These are phyloP conservation scores for Melikaiella ostensackeni DNA, from an alignment of 2,888 invertebrate genomes.

Conservation along the genomic window DNA sequence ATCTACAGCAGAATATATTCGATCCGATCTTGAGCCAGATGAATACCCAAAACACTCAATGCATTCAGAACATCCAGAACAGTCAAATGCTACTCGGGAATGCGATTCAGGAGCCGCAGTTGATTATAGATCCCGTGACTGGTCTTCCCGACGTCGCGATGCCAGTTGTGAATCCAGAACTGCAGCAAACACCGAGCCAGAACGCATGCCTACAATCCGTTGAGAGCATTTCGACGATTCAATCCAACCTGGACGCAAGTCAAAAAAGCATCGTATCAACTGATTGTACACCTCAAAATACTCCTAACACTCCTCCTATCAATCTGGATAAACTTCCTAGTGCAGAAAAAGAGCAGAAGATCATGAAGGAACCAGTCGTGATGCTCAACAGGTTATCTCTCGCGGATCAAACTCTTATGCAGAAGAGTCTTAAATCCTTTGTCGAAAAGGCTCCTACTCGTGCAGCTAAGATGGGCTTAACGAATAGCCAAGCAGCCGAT, in stretches of 20 bases:
- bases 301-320: neutral
- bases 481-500: conserved; percentile 71
- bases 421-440: conserved; percentile 83
- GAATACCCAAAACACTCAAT: conserved; percentile 51
- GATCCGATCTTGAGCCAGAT: conserved; percentile 70
- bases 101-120: conserved; percentile 67
- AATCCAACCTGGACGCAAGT: neutral
- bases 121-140: conserved; percentile 69
- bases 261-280: neutral
- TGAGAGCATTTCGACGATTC: neutral
- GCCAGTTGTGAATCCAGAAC: conserved; percentile 68
- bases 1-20: conserved; percentile 67
- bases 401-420: conserved; percentile 82
- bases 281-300: neutral
- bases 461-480: conserved; percentile 81
- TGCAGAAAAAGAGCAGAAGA: conserved; percentile 62
- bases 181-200: conserved; percentile 56
- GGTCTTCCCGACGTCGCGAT: conserved; percentile 73
- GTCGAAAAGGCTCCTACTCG: conserved; percentile 81
- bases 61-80: conserved; percentile 47
- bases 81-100: conserved; percentile 64
- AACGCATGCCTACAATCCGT: neutral
- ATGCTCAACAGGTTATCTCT: conserved; percentile 81
- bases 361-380: conserved; percentile 81
- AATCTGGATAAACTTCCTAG: conserved; percentile 26